phyloP scores from a whole-genome alignment of 2,113 vertebrate genomes.

The Turdus rufiventris region DNA sequence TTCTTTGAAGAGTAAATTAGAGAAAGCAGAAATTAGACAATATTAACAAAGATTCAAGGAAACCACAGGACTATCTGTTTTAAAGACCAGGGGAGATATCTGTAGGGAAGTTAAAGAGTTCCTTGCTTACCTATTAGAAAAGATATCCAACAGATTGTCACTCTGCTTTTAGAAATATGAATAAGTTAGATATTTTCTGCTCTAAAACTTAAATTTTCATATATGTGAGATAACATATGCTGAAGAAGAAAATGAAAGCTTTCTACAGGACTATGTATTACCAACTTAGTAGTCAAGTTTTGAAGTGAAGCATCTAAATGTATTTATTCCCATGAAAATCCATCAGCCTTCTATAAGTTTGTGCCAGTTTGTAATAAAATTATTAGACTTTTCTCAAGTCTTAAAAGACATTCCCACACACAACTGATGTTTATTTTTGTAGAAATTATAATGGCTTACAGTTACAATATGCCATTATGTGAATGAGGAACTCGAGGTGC shows the following conservation, averaged over 20 bases:
- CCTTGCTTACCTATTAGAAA: background rate
- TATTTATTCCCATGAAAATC: background rate
- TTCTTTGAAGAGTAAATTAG: background rate
- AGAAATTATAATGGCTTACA: background rate
- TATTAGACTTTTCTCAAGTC: background rate
- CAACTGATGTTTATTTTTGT: background rate
- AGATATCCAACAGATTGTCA: background rate
- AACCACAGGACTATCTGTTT: background rate
- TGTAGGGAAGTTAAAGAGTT: background rate
- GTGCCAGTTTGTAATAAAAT: background rate
- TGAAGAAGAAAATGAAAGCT: background rate
- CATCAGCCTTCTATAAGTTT: background rate
- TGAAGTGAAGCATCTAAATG: background rate
- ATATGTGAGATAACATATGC: background rate
- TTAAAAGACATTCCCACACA: background rate
- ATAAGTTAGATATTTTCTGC: background rate
- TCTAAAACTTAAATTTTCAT: background rate
- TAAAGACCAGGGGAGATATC: background rate
- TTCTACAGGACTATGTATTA: background rate
- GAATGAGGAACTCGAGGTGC: background rate
- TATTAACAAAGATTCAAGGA: background rate
- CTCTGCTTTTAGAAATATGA: background rate
- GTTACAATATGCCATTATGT: background rate
- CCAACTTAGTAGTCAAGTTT: background rate
- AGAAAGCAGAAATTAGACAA: background rate